Base-by-base conservation (phyloP, 2,888 invertebrate genomes). In the Metalampra italica region DNA sequence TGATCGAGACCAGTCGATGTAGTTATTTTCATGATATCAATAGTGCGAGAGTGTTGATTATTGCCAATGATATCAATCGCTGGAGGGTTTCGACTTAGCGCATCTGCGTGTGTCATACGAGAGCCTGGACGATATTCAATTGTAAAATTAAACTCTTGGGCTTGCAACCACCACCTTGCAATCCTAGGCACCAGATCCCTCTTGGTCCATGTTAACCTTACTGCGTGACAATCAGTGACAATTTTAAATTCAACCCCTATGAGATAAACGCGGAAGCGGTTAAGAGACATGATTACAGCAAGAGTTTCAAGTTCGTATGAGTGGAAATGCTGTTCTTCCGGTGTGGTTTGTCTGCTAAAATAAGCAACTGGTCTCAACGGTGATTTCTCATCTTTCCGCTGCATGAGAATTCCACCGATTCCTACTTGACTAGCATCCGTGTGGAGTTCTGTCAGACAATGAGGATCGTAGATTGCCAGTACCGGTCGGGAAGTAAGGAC, bases 161-260 rank as follows among this genome's bases (percentile, higher is more conserved):
- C 12, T 30, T 64, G 64, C 0, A 61, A 37, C 68, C 71, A 71
- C 68, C 71, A 71, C 0, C 71, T 46, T 0, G 64, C 65, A 0
- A 72, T 64, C 1, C 68, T 46, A 0, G 68, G 66, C 0, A 62
- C 12, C 0, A 73, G 45, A 11, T 75, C 63, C 15, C 60, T 59
- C 41, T 74, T 71, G 0, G 43, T 50, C 13, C 60, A 50, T 0
- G 71, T 64, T 0, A 55, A 45, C 30, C 65, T 66, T 0, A 75
- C 37, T 0, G 70, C 59, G 36, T 46, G 36, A 43, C 71, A 75
- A 45, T 81, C 78, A 1, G 66, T 71, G 3, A 58, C 43, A 0
- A 62, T 40, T 34, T 43, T 59, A 29, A 62, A 60, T 5, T 34
- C n/a, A 3, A 51, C 37, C 8, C 60, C 62, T 0, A 60, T 9